These are phyloP conservation scores for Toxotes jaculatrix DNA, from an alignment of 2,113 vertebrate genomes.

Conservation along the genomic window DNA sequence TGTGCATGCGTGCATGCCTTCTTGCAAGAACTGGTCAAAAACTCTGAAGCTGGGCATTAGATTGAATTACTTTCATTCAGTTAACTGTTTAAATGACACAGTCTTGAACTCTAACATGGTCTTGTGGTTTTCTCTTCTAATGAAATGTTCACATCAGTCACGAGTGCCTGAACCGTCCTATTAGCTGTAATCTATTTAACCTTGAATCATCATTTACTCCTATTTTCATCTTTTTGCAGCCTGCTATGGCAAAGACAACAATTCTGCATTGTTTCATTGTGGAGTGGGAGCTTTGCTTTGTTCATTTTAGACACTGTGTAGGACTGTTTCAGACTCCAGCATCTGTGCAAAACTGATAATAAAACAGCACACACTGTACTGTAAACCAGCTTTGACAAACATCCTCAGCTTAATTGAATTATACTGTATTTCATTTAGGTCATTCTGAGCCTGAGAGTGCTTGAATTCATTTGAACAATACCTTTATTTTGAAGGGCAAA, in stretches of 20 bases:
- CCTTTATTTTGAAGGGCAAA: conserved; percentile 32
- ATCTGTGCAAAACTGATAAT: background rate
- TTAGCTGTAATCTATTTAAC: conserved; percentile 10
- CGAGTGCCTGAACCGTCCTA: conserved; percentile 2
- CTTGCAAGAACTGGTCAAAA: background rate
- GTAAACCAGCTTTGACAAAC: conserved; percentile 18
- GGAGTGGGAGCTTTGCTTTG: conserved; percentile 30
- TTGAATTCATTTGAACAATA: background rate
- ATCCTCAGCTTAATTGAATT: background rate
- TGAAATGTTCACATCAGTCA: conserved; percentile 42
- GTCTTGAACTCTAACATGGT: background rate
- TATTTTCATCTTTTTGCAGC: conserved; percentile 6
- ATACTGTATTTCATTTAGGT: background rate
- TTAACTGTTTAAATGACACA: background rate
- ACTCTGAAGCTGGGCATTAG: background rate
- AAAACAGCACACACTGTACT: conserved; percentile 6
- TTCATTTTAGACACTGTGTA: background rate
- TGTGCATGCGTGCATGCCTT: background rate
- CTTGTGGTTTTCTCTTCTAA: background rate
- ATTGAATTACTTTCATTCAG: background rate
- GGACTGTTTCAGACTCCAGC: conserved; percentile 3
- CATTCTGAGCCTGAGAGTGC: background rate
- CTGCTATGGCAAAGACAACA: conserved; percentile 14
- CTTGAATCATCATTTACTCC: conserved; percentile 13
- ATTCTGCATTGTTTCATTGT: conserved; percentile 13